A percentile compares a stretch with the other conserved stretches of the same genome.
Conservation (phyloP, 2,888 invertebrate genomes). For the Morpho deidamia region DNA sequence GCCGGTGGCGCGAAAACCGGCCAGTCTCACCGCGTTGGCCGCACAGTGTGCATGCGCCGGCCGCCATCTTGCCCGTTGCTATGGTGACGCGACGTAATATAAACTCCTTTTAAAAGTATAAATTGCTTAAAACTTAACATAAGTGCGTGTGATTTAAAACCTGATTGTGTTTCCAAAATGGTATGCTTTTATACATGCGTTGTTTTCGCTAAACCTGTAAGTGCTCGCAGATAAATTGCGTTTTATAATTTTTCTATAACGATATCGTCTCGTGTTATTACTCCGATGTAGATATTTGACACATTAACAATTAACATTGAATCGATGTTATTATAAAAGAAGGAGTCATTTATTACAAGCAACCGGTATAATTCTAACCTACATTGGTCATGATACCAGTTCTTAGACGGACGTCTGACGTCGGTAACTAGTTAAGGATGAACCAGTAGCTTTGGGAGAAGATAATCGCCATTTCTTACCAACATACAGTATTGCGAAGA, state of each 20-base stretch:
- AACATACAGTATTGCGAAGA: too few relatives aligned
- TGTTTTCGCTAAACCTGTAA: neutral
- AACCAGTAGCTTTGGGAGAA: neutral
- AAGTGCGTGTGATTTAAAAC: constrained; percentile 28
- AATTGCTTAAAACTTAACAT: constrained; percentile 18
- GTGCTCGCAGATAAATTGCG: constrained; percentile 8
- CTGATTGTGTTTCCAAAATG: constrained; percentile 26
- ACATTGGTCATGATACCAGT: too few relatives aligned
- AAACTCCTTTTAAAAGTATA: constrained; percentile 28
- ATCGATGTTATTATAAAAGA: too few relatives aligned
- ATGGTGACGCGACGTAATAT: constrained; percentile 58
- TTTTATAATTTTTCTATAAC: constrained; percentile 2
- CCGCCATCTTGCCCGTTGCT: constrained; percentile 52
- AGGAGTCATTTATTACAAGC: neutral
- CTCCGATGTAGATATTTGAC: neutral
- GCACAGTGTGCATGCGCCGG: constrained; percentile 50
- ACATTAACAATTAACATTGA: too few relatives aligned
- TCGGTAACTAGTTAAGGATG: neutral
- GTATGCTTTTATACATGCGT: constrained; percentile 23
- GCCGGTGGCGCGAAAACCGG: constrained; percentile 59
- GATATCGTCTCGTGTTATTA: neutral
- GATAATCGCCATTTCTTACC: too few relatives aligned
- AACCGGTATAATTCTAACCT: neutral
- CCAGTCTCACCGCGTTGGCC: constrained; percentile 47
- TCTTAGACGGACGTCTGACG: too few relatives aligned